Evolutionary conservation across 2,113 vertebrate species (phyloP), one percentile per base, ranked within the genome.

Genomic region (Motacilla tschutschensis): DNA sequence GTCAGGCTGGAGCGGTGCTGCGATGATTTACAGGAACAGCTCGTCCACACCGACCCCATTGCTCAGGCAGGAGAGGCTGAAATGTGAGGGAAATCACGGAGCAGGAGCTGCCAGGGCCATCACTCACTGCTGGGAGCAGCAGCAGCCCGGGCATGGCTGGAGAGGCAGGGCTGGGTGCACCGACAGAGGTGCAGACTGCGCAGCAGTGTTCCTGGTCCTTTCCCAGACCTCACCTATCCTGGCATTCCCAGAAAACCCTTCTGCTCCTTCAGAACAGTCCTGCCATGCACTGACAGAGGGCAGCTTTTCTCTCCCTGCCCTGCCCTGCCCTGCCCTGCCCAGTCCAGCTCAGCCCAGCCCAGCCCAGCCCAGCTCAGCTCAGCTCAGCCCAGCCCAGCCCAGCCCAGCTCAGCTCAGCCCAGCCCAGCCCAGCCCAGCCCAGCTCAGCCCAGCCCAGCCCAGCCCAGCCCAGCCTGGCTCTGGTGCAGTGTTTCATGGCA

Each of bases 21-120:
- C 46, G 77, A 87, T 94, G 93, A 95, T 94, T 92, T 95, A 92
- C 74, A 71, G 83, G 79, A 87, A 41, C 58, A 57, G 10, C 73
- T 89, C 4, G 26, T 89, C 93, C 85, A 91, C 46, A 5, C 65
- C 14, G 2, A 74, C 79, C 85, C 91, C 86, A 89, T 85, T 85
- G 87, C 83, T 94, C 85, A 91, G 65, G 80, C 80, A 87, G 76
- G 63, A 89, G 79, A 85, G 58, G 70, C n/a, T 85, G 85, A 80
- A 88, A 89, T 75, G 73, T 6, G 77, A 93, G 79, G 13, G 29
- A 94, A 91, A 93, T 92, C 91, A 94, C 26, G 18, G 83, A 94
- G 87, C 85, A 80, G 54, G 74, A 85, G 80, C 73, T 50, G 36
- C 9, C 5, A 85, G 87, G 62, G 62, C 79, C 89, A 91, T 94